These are phyloP conservation scores for Sebastes aleutianus DNA, from an alignment of 2,797 vertebrate species.

Conservation along the genomic window DNA sequence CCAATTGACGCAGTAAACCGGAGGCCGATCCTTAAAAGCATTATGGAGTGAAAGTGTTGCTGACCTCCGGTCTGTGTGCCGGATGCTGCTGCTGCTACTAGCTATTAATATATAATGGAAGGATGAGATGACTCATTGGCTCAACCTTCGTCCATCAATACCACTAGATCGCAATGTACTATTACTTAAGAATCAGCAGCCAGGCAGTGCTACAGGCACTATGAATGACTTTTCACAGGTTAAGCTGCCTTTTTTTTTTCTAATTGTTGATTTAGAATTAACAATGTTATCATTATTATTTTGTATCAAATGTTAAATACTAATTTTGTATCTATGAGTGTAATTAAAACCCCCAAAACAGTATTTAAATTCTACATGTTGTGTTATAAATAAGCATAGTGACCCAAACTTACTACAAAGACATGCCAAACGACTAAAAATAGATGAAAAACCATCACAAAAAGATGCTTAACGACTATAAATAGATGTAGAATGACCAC, in stretches of 20 bases:
- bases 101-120: slow-evolving; percentile 22
- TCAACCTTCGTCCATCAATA: slow-evolving; percentile 19
- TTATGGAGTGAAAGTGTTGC: slow-evolving; percentile 23
- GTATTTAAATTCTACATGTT: too few relatives aligned
- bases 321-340: too few relatives aligned
- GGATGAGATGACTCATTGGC: slow-evolving; percentile 23
- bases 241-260: background rate
- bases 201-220: background rate
- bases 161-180: background rate
- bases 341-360: too few relatives aligned
- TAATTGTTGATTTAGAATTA: background rate
- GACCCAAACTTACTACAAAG: too few relatives aligned
- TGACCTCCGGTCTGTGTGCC: slow-evolving; percentile 19
- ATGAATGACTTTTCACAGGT: background rate
- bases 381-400: too few relatives aligned
- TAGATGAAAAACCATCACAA: too few relatives aligned
- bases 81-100: background rate
- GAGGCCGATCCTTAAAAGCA: slow-evolving; percentile 34
- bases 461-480: too few relatives aligned
- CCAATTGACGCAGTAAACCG: slow-evolving; percentile 21
- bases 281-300: background rate
- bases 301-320: background rate
- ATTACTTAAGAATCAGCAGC: background rate
- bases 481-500: background rate
- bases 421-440: too few relatives aligned